Percentiles rank a stretch among this genome's conserved stretches.
phyloP scores from a whole-genome alignment of 2,797 vertebrate species.

The Sebastes itinus region DNA sequence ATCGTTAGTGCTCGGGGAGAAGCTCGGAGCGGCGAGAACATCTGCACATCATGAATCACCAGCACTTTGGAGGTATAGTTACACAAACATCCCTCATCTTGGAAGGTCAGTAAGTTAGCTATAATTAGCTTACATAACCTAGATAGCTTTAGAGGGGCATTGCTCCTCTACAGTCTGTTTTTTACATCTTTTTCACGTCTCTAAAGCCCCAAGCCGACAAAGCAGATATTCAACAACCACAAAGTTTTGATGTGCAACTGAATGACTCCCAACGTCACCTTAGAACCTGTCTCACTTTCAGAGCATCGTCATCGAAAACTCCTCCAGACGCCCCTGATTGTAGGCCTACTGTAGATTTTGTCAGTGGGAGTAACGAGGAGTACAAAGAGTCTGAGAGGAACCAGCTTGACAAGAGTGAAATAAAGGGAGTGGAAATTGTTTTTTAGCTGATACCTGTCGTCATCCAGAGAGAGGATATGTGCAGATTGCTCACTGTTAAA shows the following conservation, averaged over 20 bases:
- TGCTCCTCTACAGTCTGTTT: not conserved
- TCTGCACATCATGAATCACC: constrained; percentile 3
- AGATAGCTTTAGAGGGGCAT: not conserved
- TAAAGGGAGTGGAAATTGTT: not conserved
- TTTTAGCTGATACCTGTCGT: not conserved
- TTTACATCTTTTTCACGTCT: not conserved
- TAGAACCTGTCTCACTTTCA: not conserved
- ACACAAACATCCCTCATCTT: not conserved
- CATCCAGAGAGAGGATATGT: not conserved
- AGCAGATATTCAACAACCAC: not conserved
- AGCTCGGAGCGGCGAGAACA: not conserved
- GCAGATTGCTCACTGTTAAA: not conserved
- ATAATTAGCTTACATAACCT: constrained; percentile 4
- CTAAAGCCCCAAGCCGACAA: not conserved
- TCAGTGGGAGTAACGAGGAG: not conserved
- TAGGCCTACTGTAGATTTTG: not conserved
- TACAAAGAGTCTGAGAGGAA: not conserved
- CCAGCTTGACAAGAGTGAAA: not conserved
- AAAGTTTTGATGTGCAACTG: not conserved
- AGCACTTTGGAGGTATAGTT: not conserved
- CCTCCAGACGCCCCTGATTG: not conserved
- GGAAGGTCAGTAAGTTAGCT: not conserved
- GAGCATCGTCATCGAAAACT: not conserved
- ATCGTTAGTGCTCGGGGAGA: not conserved
- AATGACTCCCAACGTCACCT: not conserved